Base-by-base conservation (phyloP, 2,797 vertebrate species). In the Pelodytes ibericus region DNA sequence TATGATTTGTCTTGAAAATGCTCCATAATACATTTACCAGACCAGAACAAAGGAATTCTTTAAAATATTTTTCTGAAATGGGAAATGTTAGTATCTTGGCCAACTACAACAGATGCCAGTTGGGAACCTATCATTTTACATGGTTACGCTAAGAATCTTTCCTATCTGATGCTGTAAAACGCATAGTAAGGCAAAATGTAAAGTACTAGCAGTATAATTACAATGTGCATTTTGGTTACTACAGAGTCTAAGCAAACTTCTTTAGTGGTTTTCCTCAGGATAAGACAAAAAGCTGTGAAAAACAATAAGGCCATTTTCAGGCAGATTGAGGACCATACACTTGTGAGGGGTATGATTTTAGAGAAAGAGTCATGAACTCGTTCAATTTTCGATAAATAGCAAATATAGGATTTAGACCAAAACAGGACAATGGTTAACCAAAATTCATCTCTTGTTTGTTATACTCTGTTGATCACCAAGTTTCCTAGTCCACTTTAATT, bases 1-100 rank as follows among this genome's bases (percentile, higher is more conserved):
- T 59, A 33, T 70, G 80, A 60, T 33, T 2, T 80, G 81, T 75
- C 36, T 83, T 82, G 82, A 82, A 47, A 83, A 84, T 0, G 0
- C 68, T 84, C 84, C 81, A 59, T 82, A 86, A 89, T 80, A 84
- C 59, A 63, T 84, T 91, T 90, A 86, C 87, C 86, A 89, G 86
- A 84, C 58, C 18, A 29, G 44, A 63, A 66, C 63, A 66, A 70
- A 82, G 63, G 9, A 0, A 73, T 83, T 74, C 71, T 81, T 72
- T 36, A 9, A 86, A 86, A 78, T 76, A 77, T 68, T 2, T 66
- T 22, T 41, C 16, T 65, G 81, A 79, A 82, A 82, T 39, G 24
- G 6, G 68, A 8, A 71, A 59, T 80, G 58, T 72, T 29, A 71
- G 80, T 22, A 49, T 24, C 15, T n/a, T 27, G 29, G 63, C 39